phyloP scores from a whole-genome alignment of 2,888 invertebrate species.

The Caenorhabditis plicata region DNA sequence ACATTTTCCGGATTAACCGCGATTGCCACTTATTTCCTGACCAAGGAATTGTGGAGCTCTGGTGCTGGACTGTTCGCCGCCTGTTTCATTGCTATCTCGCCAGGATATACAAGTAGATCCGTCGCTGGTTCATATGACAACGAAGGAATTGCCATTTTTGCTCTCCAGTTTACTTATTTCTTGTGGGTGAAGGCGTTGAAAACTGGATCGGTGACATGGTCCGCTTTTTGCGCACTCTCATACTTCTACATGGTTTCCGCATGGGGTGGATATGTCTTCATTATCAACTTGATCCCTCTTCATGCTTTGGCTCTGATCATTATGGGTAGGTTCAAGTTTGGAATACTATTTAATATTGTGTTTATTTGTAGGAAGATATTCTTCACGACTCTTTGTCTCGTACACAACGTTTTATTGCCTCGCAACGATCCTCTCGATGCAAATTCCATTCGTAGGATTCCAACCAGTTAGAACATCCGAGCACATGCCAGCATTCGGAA shows the following conservation, averaged over 20 bases:
- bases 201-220: slow-evolving; percentile 95
- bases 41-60: slow-evolving; percentile 71
- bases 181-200: slow-evolving; percentile 97
- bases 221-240: slow-evolving; percentile 86
- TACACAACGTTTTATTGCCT: slow-evolving; percentile 95
- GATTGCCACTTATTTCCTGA: slow-evolving; percentile 92
- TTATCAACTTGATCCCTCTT: slow-evolving; percentile 96
- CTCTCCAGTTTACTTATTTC: slow-evolving; percentile 95
- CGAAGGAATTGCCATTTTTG: slow-evolving; percentile 99
- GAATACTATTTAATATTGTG: slow-evolving; percentile 65
- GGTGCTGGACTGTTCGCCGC: slow-evolving; percentile 83
- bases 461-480: slow-evolving; percentile 98
- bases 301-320: slow-evolving; percentile 87
- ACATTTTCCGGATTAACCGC: slow-evolving; percentile 97
- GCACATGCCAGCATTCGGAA: slow-evolving; percentile 98
- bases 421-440: slow-evolving; percentile 93
- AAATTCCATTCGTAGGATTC: slow-evolving; percentile 80
- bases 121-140: slow-evolving; percentile 99
- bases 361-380: slow-evolving; percentile 37
- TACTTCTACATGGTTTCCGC: slow-evolving; percentile 99
- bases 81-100: slow-evolving; percentile 95
- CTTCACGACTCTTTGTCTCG: slow-evolving; percentile 70
- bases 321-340: slow-evolving; percentile 96
- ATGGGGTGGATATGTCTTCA: slow-evolving; percentile 99
- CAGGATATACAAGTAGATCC: slow-evolving; percentile 96